Conservation (phyloP, 35 echinoderm and acorn worm species). For the Lytechinus variegatus region DNA sequence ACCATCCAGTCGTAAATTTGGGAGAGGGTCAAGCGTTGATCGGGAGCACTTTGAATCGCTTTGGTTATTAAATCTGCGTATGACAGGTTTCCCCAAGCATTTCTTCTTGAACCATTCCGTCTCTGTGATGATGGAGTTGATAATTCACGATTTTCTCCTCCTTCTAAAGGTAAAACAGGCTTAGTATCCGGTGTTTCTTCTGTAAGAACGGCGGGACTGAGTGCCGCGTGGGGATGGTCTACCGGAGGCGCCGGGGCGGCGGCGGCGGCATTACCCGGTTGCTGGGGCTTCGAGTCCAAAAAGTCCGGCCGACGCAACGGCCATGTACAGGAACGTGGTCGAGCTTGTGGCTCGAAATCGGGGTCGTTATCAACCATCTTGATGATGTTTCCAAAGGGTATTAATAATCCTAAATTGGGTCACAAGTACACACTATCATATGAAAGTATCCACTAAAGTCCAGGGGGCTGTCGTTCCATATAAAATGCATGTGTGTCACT, state of each 20-base stretch:
- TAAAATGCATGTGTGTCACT: constrained; percentile 1
- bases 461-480: background rate
- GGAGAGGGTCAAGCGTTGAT: constrained; percentile 91
- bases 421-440: constrained; percentile 15
- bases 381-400: constrained; percentile 6
- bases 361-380: constrained; percentile 95
- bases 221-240: constrained; percentile 45
- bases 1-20: constrained; percentile 99
- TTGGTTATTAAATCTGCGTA: constrained; percentile 98
- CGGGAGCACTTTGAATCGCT: constrained; percentile 92
- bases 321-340: constrained; percentile 96
- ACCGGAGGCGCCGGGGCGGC: constrained; percentile 44
- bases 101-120: constrained; percentile 88
- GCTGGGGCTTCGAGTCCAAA: constrained; percentile 69
- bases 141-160: constrained; percentile 59
- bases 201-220: constrained; percentile 53
- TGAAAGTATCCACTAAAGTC: constrained; percentile 25
- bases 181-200: constrained; percentile 68
- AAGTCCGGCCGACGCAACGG: constrained; percentile 94
- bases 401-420: background rate
- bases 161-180: constrained; percentile 53
- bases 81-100: constrained; percentile 98
- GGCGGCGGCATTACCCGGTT: constrained; percentile 51
- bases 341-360: constrained; percentile 96
- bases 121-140: constrained; percentile 78